Evolutionary conservation across 2,888 invertebrate genomes (phyloP).

Genomic region (Schrankia costaestrigalis): DNA sequence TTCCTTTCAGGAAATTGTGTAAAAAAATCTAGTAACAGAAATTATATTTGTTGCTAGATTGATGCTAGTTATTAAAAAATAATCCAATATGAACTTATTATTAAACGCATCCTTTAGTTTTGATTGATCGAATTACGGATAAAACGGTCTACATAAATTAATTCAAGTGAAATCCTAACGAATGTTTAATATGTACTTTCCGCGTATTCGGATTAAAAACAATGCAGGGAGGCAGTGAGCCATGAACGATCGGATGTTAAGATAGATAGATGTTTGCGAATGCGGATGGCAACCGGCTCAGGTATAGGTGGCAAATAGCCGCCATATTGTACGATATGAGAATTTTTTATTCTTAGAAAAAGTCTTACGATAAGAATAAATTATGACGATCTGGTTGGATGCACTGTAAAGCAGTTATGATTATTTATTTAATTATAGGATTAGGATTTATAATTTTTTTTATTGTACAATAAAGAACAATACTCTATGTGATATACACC

Average conservation of each 20-base stretch:
- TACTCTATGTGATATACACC: too few relatives aligned
- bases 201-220: conserved; percentile 42
- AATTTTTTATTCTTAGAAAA: conserved; percentile 25
- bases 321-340: conserved; percentile 64
- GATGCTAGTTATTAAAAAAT: too few relatives aligned
- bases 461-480: too few relatives aligned
- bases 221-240: conserved; percentile 45
- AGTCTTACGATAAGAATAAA: conserved; percentile 18
- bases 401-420: conserved; percentile 4
- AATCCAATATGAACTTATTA: too few relatives aligned
- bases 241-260: conserved; percentile 46
- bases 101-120: too few relatives aligned
- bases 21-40: too few relatives aligned
- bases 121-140: too few relatives aligned
- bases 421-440: not conserved
- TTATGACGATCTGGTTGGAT: conserved; percentile 12
- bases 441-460: too few relatives aligned
- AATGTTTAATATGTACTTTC: conserved; percentile 22
- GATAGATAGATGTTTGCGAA: conserved; percentile 21
- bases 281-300: conserved; percentile 5
- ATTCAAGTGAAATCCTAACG: conserved; percentile 41
- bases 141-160: conserved; percentile 34
- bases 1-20: too few relatives aligned
- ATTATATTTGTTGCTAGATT: too few relatives aligned
- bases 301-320: conserved; percentile 39